Evolutionary conservation across 2,888 invertebrate genomes (phyloP).

Genomic region (Ypsolopha sequella): DNA sequence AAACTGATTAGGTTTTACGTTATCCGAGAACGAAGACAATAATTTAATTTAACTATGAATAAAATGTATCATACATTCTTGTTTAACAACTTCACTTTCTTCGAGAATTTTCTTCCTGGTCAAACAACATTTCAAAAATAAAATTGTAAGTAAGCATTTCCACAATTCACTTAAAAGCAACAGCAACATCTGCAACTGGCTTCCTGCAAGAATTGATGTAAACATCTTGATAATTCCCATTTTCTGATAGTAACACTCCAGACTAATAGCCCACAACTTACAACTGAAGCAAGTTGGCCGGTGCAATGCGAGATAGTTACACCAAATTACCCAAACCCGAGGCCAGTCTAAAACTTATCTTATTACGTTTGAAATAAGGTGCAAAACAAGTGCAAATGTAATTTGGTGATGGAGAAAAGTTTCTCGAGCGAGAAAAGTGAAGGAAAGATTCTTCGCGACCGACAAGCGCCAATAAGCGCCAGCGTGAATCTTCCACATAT

Average conservation of each 20-base stretch:
- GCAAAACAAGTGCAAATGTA: not conserved
- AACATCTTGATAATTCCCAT: not conserved
- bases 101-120: slow-evolving; percentile 13
- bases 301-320: not conserved
- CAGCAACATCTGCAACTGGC: too few relatives aligned
- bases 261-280: not conserved
- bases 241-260: slow-evolving; percentile 1
- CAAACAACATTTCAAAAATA: too few relatives aligned
- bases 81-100: slow-evolving; percentile 1
- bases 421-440: not conserved
- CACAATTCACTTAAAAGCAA: too few relatives aligned
- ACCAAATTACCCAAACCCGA: not conserved
- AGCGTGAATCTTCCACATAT: slow-evolving; percentile 14
- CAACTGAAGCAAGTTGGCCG: not conserved
- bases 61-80: too few relatives aligned
- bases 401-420: not conserved
- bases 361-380: too few relatives aligned
- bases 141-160: too few relatives aligned
- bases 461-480: slow-evolving; percentile 5
- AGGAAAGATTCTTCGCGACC: slow-evolving; percentile 2
- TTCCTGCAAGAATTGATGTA: too few relatives aligned
- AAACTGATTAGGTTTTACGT: too few relatives aligned
- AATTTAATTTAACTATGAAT: too few relatives aligned
- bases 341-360: not conserved
- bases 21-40: too few relatives aligned